Conservation (phyloP, 2,113 vertebrate species). For the Nyctibius bracteatus region DNA sequence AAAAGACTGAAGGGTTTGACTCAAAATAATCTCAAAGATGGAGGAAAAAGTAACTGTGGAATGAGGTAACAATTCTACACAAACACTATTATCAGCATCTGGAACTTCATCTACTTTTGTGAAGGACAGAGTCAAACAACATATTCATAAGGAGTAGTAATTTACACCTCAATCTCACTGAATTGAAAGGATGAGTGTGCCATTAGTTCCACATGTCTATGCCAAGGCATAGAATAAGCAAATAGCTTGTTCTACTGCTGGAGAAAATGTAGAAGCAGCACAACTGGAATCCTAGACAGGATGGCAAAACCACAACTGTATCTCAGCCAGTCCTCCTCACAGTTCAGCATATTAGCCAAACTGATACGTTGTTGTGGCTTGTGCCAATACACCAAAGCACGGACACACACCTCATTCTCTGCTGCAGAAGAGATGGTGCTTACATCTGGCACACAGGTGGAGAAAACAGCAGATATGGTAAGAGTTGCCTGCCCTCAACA, state of each 20-base stretch:
- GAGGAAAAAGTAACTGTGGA: no score
- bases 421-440: neutral
- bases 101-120: neutral
- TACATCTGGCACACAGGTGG: no score
- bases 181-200: neutral
- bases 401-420: rapidly evolving
- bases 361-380: neutral
- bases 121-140: neutral
- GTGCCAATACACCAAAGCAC: neutral
- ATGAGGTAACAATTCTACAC: neutral
- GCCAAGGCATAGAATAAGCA: neutral
- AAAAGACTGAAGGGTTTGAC: neutral
- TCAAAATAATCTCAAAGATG: no score
- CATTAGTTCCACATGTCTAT: neutral
- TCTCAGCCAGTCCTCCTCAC: neutral
- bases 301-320: neutral
- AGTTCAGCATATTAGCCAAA: neutral
- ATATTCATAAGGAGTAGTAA: neutral
- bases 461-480: neutral
- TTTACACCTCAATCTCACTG: neutral
- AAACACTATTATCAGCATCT: neutral
- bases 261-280: neutral
- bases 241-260: neutral
- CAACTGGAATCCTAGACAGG: neutral
- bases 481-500: neutral